phyloP scores from a whole-genome alignment of 2,113 vertebrate species.

The Prunella himalayana region DNA sequence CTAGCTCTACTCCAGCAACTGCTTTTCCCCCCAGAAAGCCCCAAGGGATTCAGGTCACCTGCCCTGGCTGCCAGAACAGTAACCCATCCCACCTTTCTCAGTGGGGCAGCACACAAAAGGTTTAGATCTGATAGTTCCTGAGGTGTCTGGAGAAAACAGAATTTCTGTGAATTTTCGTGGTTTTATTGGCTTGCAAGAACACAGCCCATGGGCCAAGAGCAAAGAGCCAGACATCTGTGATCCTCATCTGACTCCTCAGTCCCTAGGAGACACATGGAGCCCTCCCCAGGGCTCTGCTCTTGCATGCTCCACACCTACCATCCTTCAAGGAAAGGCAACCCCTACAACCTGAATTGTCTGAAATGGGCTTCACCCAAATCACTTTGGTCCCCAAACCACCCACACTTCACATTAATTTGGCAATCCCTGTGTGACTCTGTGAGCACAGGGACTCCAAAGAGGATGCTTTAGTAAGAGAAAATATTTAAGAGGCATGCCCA shows the following conservation, averaged over 20 bases:
- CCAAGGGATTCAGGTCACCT: neutral
- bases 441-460: neutral
- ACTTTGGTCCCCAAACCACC: neutral
- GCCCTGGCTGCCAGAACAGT: neutral
- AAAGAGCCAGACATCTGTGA: neutral
- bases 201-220: accelerated
- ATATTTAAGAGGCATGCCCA: neutral
- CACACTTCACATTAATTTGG: neutral
- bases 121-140: neutral
- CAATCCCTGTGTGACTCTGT: neutral
- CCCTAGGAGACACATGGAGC: neutral
- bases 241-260: neutral
- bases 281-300: neutral
- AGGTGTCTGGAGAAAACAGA: neutral
- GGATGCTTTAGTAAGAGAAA: neutral
- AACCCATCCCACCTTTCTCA: neutral
- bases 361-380: neutral
- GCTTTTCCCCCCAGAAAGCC: neutral
- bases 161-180: neutral
- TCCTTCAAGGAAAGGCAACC: neutral
- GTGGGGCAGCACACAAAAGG: neutral
- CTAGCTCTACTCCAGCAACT: neutral
- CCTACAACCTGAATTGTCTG: neutral
- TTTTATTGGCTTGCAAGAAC: neutral
- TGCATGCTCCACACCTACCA: neutral